Evolutionary conservation across 2,888 invertebrate genomes (phyloP), one percentile per base, ranked within the genome.

Genomic region (Rosalia funebris): DNA sequence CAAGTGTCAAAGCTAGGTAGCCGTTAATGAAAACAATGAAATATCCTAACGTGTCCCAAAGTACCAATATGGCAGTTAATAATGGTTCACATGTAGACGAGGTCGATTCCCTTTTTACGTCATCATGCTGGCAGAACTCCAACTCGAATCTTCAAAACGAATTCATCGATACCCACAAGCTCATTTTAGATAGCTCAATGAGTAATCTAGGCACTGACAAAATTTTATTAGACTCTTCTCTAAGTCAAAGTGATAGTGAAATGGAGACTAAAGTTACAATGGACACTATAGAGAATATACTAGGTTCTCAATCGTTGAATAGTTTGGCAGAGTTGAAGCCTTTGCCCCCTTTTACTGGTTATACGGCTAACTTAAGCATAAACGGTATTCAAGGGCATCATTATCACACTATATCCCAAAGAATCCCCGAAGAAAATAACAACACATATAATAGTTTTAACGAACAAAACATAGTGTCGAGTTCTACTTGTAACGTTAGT

Each of bases 341-440:
- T 0, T 83, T 95, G 70, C 94, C 94, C 2, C 94, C 95, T 2
- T 93, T 94, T 80, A 91, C 92, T 41, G 91, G 91, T 19, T 93
- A 93, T 82, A 92, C 93, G 12, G 92, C 92, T 0, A 92, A 93
- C 74, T 83, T 94, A 61, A 92, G 92, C 71, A 93, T 93, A 80
- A 93, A 93, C 82, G 93, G 93, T 54, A 93, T 93, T 74, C 91
- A 92, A 52, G 93, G 93, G 1, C 93, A 92, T 78, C 93, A 93
- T 78, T 93, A 91, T 79, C 92, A 93, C 79, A 90, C 92, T 70
- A 92, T 93, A 78, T 92, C 93, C 0, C 89, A 90, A 78, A 84
- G 90, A 56, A 83, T 89, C 47, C 89, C 89, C 1, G 90, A 90
- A 74, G 90, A 91, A 78, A 91, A 87, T 82, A 91, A 88, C 82